Evolutionary conservation across 2,888 invertebrate species (phyloP), one percentile per base, ranked within the genome.

Genomic region (Diaprepes abbreviatus): DNA sequence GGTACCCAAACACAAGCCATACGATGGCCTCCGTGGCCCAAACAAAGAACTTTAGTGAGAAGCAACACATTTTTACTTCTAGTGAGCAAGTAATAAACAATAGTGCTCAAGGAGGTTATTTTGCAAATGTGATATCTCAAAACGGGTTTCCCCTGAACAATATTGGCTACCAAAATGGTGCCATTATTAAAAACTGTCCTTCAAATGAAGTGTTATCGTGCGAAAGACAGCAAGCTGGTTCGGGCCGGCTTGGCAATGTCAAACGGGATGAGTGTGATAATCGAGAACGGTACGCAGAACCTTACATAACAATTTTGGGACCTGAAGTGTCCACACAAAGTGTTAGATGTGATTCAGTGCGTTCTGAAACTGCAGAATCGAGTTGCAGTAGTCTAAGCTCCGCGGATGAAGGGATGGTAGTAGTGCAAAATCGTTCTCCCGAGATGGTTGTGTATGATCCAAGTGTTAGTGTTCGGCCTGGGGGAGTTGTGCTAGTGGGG

Each of bases 311-410:
- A 69, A 83, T 84, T 72, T 79, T 83, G 79, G 82, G 82, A 74
- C 81, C 82, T 59, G 84, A 83, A 66, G 77, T 81, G 70, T 73
- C 79, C 71, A 76, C 75, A 50, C 78, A 76, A 72, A 79, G 80
- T 81, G 79, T 82, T 59, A 84, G 88, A 59, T 87, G 88, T 79
- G 88, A 88, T 79, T 88, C 88, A 64, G 88, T 86, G 64, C 85
- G 88, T 40, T 88, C 88, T 38, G 89, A 89, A 77, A 85, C 88
- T 65, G 88, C 87, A 40, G 88, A 88, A 78, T 88, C 88, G 38
- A 88, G 87, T 74, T 88, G 85, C 76, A 85, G 84, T 76, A 87
- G 87, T 77, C 79, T 87, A 70, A 87, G 87, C 77, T 87, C 87
- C 58, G 83, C 82, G 69, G 84, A 84, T 67, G 78, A 78, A 59